phyloP scores from a whole-genome alignment of 2,113 vertebrate genomes.

The Phasianus colchicus region DNA sequence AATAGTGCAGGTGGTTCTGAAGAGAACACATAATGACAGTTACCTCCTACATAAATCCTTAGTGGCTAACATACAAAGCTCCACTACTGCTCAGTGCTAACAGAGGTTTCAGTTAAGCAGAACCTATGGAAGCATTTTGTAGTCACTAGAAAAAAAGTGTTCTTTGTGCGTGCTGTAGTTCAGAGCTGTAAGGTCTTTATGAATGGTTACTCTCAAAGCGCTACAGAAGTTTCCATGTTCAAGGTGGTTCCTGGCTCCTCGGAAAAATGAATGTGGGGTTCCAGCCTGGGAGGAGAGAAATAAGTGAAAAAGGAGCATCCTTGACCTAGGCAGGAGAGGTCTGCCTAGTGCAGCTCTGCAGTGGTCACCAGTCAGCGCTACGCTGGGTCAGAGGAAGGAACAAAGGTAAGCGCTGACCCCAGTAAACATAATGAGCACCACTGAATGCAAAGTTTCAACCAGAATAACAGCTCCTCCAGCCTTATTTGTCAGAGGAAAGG shows the following conservation, averaged over 20 bases:
- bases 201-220: slow-evolving; percentile 66
- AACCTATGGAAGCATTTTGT: slow-evolving; percentile 61
- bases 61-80: neutral
- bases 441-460: neutral
- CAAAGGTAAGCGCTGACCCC: slow-evolving; percentile 6
- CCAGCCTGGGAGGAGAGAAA: slow-evolving; percentile 70
- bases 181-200: slow-evolving; percentile 67
- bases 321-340: slow-evolving; percentile 34
- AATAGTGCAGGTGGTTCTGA: slow-evolving; percentile 40
- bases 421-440: neutral
- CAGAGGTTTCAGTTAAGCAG: neutral
- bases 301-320: slow-evolving; percentile 50
- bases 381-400: slow-evolving; percentile 18
- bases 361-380: neutral
- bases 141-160: slow-evolving; percentile 57
- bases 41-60: slow-evolving; percentile 16
- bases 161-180: slow-evolving; percentile 69
- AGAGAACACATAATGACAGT: neutral
- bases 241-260: slow-evolving; percentile 59
- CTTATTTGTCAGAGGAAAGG: slow-evolving; percentile 31
- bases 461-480: neutral
- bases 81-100: neutral
- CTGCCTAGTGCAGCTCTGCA: neutral
- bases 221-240: slow-evolving; percentile 66
- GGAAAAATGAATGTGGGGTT: slow-evolving; percentile 60